Evolutionary conservation across 2,888 invertebrate species (phyloP), one percentile per base, ranked within the genome.

Genomic region (Chloromyia formosa): DNA sequence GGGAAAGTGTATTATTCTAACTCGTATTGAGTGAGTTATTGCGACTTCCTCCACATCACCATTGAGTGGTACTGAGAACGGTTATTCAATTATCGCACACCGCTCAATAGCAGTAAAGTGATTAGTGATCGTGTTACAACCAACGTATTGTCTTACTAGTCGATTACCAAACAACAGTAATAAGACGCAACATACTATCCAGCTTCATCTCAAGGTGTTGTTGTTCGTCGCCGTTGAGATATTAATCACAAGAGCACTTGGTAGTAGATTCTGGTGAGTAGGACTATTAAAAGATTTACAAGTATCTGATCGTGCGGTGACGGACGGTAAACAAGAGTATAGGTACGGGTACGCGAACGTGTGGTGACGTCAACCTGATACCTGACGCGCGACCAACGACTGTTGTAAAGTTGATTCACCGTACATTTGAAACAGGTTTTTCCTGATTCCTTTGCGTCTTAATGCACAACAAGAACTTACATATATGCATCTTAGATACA

Each of bases 391-490:
- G 66, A 40, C 42, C 49, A 49, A n/a, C 42, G 22, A 49, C 22
- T 56, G 18, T 49, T 45, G 66, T 66, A 22, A 49, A 66, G 66
- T 66, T 66, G 66, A 66, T 66, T 45, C 66, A 66, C 66, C 66
- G 66, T 66, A 49, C 45, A 45, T 5, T 49, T 18, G 49, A 49
- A 66, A 66, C 66, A 22, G 66, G 66, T 66, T 66, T 66, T 66
- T 66, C 66, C 49, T 66, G 66, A 66, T 66, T 66, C 66, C 66
- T 14, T 18, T 66, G 66, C 66, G 66, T 66, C 66, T 66, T 18
- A 66, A 62, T 45, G 16, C 66, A 49, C 49, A 49, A 49, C 12
- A 4, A 66, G 49, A 2, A 22, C 10, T 45, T 66, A 40, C 62
- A 53, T 16, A 53, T 16, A 14, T 53, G 53, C 16, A 53, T 14